These are phyloP conservation scores for Porites australiensis DNA, from an alignment of 64 coral and sea anemone species.

Conservation along the genomic window DNA sequence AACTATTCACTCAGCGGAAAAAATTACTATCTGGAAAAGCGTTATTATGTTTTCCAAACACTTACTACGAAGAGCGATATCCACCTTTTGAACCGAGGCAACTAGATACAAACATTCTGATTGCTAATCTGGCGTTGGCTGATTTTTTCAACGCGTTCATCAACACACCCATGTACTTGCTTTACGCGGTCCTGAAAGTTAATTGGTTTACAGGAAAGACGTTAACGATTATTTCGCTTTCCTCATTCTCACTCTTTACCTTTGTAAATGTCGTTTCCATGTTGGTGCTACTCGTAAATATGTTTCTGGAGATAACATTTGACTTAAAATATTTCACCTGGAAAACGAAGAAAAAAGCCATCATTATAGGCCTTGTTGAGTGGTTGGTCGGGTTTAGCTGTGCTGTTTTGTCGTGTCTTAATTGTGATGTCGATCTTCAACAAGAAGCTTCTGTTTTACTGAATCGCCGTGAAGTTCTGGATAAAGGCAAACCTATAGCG, in stretches of 20 bases:
- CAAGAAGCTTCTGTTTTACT: background rate
- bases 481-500: no score
- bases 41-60: no score
- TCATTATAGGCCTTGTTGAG: background rate
- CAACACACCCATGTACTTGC: background rate
- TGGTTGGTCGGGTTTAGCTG: background rate
- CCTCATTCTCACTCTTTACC: background rate
- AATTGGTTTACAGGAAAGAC: background rate
- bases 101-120: background rate
- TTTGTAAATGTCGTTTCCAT: background rate
- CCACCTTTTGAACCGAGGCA: no score
- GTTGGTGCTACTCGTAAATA: background rate
- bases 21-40: no score
- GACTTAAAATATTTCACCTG: background rate
- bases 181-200: background rate
- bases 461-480: no score
- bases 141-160: constrained; percentile 9
- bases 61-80: no score
- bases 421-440: background rate
- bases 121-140: constrained; percentile 2
- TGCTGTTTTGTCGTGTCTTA: no score
- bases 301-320: background rate
- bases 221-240: background rate
- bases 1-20: no score
- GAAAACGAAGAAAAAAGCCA: constrained; percentile 2